Evolutionary conservation across 2,888 invertebrate genomes (phyloP).

Genomic region (Temnothorax unifasciatus): DNA sequence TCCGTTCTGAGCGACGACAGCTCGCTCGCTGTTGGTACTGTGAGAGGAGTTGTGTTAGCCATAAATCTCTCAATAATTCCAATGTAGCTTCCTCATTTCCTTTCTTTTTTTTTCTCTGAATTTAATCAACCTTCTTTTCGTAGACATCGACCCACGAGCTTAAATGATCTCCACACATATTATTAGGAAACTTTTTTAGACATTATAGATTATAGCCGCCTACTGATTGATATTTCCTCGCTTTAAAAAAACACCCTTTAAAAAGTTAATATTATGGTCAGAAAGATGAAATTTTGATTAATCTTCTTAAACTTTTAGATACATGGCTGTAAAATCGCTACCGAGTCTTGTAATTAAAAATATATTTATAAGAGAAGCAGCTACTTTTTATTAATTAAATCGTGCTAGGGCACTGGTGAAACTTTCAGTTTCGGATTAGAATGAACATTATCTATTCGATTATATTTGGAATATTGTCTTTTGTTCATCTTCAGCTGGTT

Average conservation of each 20-base stretch:
- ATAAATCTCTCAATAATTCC: slow-evolving; percentile 28
- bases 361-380: not conserved
- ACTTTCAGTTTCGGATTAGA: not conserved
- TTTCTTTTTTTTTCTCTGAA: not conserved
- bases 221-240: not conserved
- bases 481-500: not conserved
- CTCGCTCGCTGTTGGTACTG: slow-evolving; percentile 27
- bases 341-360: not conserved
- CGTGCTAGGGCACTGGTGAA: not conserved
- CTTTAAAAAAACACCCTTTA: not conserved
- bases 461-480: not conserved
- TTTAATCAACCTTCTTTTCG: not conserved
- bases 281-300: not conserved
- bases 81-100: slow-evolving; percentile 7
- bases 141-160: not conserved
- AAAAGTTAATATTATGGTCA: not conserved
- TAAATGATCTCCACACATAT: not conserved
- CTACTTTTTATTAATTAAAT: not conserved
- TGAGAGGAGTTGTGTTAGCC: slow-evolving; percentile 2
- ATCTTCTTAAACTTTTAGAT: not conserved
- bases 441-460: not conserved
- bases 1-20: slow-evolving; percentile 34
- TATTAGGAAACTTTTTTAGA: slow-evolving; percentile 7
- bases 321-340: not conserved
- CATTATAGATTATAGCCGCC: not conserved